Evolutionary conservation across 2,888 invertebrate species (phyloP).

Genomic region (Lasius platythorax): DNA sequence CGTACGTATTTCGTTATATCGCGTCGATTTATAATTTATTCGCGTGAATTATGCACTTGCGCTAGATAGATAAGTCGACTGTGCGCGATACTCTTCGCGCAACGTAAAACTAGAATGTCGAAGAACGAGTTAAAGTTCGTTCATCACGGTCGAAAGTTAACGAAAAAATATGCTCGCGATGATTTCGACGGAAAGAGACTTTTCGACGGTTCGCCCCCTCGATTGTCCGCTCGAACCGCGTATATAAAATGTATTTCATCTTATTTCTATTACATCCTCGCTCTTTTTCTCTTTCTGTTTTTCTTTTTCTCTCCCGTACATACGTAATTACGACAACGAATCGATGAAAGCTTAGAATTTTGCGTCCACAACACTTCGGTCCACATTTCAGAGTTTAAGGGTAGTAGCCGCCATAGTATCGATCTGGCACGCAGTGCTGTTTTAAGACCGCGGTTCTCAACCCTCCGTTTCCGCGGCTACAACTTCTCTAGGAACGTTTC

Average conservation of each 20-base stretch:
- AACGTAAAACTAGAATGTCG: not conserved
- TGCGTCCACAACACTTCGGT: constrained; percentile 71
- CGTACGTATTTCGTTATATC: constrained; percentile 12
- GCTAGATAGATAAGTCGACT: constrained; percentile 3
- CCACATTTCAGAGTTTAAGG: constrained; percentile 81
- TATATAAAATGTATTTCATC: not conserved
- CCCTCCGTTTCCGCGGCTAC: constrained; percentile 37
- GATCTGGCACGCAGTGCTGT: constrained; percentile 82
- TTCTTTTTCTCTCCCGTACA: not conserved
- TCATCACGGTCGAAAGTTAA: not conserved
- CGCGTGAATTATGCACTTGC: constrained; percentile 37
- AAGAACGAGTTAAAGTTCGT: not conserved
- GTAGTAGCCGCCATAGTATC: constrained; percentile 79
- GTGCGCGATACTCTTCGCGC: not conserved
- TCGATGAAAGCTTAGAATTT: constrained; percentile 56
- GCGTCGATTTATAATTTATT: constrained; percentile 14
- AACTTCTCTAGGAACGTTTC: not conserved
- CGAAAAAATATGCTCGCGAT: not conserved
- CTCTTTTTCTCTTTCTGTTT: not conserved
- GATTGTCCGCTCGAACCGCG: not conserved
- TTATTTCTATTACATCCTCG: not conserved
- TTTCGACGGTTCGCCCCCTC: not conserved
- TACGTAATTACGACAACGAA: not conserved
- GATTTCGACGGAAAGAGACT: not conserved
- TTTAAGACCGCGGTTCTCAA: constrained; percentile 82